phyloP scores from a whole-genome alignment of 2,113 vertebrate genomes.

The Periophthalmodon schlosseri region DNA sequence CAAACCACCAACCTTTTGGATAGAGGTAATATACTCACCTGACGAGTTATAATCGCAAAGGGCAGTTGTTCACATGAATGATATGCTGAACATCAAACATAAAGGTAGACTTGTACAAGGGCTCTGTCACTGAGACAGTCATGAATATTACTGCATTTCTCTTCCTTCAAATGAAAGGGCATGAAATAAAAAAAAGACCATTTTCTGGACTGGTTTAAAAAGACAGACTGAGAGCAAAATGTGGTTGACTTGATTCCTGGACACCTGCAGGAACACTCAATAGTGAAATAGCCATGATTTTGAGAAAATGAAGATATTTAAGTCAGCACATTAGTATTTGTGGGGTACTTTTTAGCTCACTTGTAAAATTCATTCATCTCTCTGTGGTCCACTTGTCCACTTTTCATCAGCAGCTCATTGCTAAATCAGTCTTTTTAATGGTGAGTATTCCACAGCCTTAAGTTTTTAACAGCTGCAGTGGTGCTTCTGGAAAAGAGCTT shows the following conservation, averaged over 20 bases:
- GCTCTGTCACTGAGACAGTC: too few species aligned
- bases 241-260: background rate
- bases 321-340: background rate
- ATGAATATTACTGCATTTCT: background rate
- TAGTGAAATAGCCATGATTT: background rate
- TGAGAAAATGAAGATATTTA: background rate
- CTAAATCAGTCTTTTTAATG: constrained; percentile 5
- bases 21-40: background rate
- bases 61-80: too few species aligned
- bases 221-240: background rate
- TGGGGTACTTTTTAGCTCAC: background rate
- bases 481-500: constrained; percentile 1
- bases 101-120: too few species aligned
- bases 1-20: background rate
- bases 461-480: constrained; percentile 5
- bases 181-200: background rate
- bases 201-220: too few species aligned
- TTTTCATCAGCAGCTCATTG: constrained; percentile 8
- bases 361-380: constrained; percentile 1
- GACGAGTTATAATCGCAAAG: background rate
- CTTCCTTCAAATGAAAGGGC: background rate
- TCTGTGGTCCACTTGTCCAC: constrained; percentile 12
- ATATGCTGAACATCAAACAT: too few species aligned
- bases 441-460: background rate
- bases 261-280: background rate